phyloP scores from a whole-genome alignment of 2,797 vertebrate species.

The Arnoldichthys spilopterus region DNA sequence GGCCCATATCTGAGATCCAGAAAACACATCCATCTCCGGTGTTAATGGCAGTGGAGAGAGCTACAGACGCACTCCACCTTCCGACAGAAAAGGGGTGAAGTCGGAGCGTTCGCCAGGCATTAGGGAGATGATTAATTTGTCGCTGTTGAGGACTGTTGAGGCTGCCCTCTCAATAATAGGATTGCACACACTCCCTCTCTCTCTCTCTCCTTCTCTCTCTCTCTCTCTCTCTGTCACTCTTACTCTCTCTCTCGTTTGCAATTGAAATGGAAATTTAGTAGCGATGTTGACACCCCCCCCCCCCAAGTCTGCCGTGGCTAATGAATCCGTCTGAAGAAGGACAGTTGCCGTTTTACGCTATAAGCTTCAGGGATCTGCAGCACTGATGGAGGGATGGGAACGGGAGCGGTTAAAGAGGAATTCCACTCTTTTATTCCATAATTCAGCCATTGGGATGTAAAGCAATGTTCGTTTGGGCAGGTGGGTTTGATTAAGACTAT shows the following conservation, averaged over 20 bases:
- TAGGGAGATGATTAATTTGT: constrained; percentile 75
- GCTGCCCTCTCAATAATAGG: constrained; percentile 67
- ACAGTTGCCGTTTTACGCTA: neutral
- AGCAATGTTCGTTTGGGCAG: too few relatives aligned
- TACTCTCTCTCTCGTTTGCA: too few relatives aligned
- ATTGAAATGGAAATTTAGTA: constrained; percentile 73
- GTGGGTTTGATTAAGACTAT: too few relatives aligned
- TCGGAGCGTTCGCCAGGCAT: constrained; percentile 64
- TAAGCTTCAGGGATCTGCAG: neutral
- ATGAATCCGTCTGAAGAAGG: constrained; percentile 50
- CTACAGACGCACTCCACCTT: constrained; percentile 60
- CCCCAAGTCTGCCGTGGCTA: constrained; percentile 36
- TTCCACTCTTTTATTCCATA: too few relatives aligned
- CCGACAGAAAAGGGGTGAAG: constrained; percentile 57
- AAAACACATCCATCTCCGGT: constrained; percentile 70
- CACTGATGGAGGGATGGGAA: neutral
- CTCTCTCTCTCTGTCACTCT: constrained; percentile 35
- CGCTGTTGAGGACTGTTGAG: constrained; percentile 53
- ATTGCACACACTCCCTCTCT: constrained; percentile 60
- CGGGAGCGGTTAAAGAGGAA: neutral
- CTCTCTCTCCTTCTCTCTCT: constrained; percentile 11
- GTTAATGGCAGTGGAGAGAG: constrained; percentile 54
- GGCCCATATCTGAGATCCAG: constrained; percentile 52
- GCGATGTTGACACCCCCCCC: constrained; percentile 12
- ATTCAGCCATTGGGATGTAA: neutral